Evolutionary conservation across 2,888 invertebrate genomes (phyloP), one percentile per base, ranked within the genome.

Genomic region (Acronicta aceris): DNA sequence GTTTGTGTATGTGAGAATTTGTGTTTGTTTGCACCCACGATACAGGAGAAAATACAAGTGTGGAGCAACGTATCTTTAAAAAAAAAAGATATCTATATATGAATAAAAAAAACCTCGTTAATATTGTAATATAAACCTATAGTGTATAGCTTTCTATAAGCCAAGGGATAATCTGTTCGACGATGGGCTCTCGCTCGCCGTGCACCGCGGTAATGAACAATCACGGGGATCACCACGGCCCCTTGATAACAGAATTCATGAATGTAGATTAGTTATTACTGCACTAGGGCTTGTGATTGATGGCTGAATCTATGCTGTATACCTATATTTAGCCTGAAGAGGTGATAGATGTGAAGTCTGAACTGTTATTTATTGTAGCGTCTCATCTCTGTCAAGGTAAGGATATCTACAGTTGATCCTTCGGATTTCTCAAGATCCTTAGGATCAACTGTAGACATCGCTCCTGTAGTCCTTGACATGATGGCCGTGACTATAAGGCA

Each of bases 261-360:
- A 71, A 71, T 68, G 36, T 71, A 55, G 58, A 68, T 68, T 45
- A 54, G 71, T 30, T 68, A 68, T 68, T 71, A 71, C 38, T 46
- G 17, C 2, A 9, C n/a, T 16, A 36, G 17, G 38, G 38, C 1
- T 36, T 5, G n/a, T n/a, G 0, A n/a, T 38, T n/a, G 38, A n/a
- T n/a, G 38, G 6, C 38, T 38, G n/a, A n/a, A 13, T n/a, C 38
- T 38, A n/a, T n/a, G 13, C 36, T 5, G 36, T 36, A 10, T 30
- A 13, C 13, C 0, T 36, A 33, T 33, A 33, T 10, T 33, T 1
- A 12, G 12, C 33, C 12, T 12, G n/a, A n/a, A n/a, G 6, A 5
- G 38, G 10, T n/a, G n/a, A n/a, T 38, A n/a, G 38, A 13, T 38
- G 13, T 36, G 5, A 5, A 36, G 12, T 2, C 36, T 36, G 0